phyloP scores from a whole-genome alignment of 1,140 invertebrate species.

The Zaprionus lachaisei region DNA sequence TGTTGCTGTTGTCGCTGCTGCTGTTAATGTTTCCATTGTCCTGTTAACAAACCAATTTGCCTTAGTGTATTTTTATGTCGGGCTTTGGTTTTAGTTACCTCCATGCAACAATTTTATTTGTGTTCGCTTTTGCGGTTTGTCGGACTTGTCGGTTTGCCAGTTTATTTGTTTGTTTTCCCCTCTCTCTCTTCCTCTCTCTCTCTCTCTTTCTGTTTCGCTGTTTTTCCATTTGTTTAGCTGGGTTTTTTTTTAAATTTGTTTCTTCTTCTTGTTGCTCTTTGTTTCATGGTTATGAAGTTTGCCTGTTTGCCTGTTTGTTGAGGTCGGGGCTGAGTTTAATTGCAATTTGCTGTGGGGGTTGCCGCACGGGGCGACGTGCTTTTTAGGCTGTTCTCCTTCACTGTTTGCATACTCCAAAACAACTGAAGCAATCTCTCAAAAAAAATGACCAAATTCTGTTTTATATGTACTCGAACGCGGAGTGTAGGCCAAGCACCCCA shows the following conservation, averaged over 20 bases:
- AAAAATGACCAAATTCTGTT: neutral
- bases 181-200: neutral
- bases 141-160: slow-evolving; percentile 19
- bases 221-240: slow-evolving; percentile 1
- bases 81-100: slow-evolving; percentile 50
- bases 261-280: neutral
- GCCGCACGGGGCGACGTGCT: neutral
- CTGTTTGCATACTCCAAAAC: neutral
- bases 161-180: slow-evolving; percentile 22
- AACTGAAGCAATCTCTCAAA: neutral
- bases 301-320: slow-evolving; percentile 32
- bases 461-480: neutral
- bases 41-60: slow-evolving; percentile 50
- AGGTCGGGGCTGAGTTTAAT: slow-evolving; percentile 34
- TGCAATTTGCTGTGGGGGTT: slow-evolving; percentile 26
- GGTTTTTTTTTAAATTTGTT: neutral
- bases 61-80: slow-evolving; percentile 69
- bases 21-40: slow-evolving; percentile 5
- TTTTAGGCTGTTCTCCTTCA: slow-evolving; percentile 6
- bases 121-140: slow-evolving; percentile 45
- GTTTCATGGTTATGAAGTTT: slow-evolving; percentile 5
- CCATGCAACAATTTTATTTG: slow-evolving; percentile 40
- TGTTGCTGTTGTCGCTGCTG: neutral
- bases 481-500: too few relatives aligned
- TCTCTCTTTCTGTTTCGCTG: slow-evolving; percentile 2